Conservation (phyloP, 2,797 vertebrate species). For the Alauda arvensis region DNA sequence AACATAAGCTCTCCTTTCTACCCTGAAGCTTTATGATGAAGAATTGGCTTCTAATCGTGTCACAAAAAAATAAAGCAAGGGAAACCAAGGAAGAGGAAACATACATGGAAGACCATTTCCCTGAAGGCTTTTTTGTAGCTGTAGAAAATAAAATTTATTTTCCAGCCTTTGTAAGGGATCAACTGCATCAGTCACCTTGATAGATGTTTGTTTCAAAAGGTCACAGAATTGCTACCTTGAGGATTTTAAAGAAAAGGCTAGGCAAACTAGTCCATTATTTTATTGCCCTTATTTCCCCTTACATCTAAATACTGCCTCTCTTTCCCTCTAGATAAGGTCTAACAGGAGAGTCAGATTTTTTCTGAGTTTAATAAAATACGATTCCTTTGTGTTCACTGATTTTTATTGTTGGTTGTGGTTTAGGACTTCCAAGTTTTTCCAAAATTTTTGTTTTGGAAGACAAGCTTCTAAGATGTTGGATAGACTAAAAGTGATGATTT, state of each 20-base stretch:
- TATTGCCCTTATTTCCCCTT: not conserved
- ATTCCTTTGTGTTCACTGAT: not conserved
- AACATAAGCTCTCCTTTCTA: not conserved
- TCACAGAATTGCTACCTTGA: not conserved
- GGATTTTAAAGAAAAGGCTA: not conserved
- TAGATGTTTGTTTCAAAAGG: not conserved
- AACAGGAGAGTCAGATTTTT: not conserved
- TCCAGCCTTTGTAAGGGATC: not conserved
- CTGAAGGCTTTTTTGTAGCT: not conserved
- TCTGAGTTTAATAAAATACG: not conserved
- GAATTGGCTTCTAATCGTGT: not conserved
- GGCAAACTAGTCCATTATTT: not conserved
- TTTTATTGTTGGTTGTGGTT: not conserved
- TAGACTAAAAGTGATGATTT: not conserved
- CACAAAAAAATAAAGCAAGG: not conserved
- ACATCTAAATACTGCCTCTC: not conserved
- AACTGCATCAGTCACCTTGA: not conserved
- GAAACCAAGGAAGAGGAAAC: conserved; percentile 2
- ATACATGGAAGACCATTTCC: not conserved
- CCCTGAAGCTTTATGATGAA: not conserved
- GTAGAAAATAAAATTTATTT: not conserved
- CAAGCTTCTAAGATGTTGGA: not conserved
- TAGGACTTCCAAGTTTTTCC: not conserved
- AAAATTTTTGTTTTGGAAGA: not conserved
- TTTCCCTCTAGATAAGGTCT: not conserved